These are phyloP conservation scores for Anarsia innoxiella DNA, from an alignment of 2,888 invertebrate species.

Conservation along the genomic window DNA sequence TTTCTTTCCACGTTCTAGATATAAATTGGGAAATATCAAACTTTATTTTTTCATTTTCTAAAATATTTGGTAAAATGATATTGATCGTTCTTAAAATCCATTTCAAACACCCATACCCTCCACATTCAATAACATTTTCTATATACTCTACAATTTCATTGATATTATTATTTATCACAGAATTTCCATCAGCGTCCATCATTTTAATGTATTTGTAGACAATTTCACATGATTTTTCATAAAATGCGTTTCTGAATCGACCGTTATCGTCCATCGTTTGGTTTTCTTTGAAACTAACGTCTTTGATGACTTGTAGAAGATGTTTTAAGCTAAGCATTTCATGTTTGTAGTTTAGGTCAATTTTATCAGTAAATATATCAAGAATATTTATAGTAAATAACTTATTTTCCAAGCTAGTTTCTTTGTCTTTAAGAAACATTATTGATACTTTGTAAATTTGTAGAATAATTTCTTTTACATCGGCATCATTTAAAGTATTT, in stretches of 20 bases:
- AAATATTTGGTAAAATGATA: slow-evolving; percentile 32
- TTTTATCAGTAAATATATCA: slow-evolving; percentile 29
- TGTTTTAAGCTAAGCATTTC: slow-evolving; percentile 36
- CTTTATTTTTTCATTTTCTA: slow-evolving; percentile 23
- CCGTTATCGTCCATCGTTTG: slow-evolving; percentile 39
- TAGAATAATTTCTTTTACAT: slow-evolving; percentile 28
- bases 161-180: slow-evolving; percentile 18
- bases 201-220: slow-evolving; percentile 29
- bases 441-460: slow-evolving; percentile 39
- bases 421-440: slow-evolving; percentile 33
- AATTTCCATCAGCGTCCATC: background rate
- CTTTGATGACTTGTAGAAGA: slow-evolving; percentile 28
- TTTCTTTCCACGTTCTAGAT: slow-evolving; percentile 55
- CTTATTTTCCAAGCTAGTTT: slow-evolving; percentile 34
- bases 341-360: slow-evolving; percentile 28
- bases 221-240: slow-evolving; percentile 50
- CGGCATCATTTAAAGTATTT: slow-evolving; percentile 17
- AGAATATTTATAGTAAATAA: slow-evolving; percentile 39
- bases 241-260: slow-evolving; percentile 44
- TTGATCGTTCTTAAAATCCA: slow-evolving; percentile 54
- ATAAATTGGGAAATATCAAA: slow-evolving; percentile 44
- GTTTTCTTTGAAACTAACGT: slow-evolving; percentile 24
- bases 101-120: slow-evolving; percentile 62
- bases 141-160: slow-evolving; percentile 35
- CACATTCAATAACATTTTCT: slow-evolving; percentile 52